A percentile compares a stretch with the other conserved stretches of the same genome.
These are phyloP conservation scores for Hypomesus transpacificus DNA, from an alignment of 2,113 vertebrate species.

Conservation along the genomic window DNA sequence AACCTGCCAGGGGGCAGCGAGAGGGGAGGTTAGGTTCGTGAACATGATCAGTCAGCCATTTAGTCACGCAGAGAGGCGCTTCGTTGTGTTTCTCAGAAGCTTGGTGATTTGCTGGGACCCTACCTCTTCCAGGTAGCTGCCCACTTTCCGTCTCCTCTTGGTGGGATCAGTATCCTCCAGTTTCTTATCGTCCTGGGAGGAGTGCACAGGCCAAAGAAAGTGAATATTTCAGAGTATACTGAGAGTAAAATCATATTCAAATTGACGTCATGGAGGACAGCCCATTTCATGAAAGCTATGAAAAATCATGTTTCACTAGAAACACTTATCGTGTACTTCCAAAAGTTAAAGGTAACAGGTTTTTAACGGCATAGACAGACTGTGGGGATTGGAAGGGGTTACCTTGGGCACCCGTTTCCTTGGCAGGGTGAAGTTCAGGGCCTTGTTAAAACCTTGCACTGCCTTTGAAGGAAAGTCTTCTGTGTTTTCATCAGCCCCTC, in stretches of 20 bases:
- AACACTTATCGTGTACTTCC: neutral
- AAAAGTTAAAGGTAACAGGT: neutral
- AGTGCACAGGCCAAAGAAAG: conserved; percentile 7
- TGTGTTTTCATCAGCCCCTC: conserved; percentile 76
- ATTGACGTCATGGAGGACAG: neutral
- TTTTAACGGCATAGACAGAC: neutral
- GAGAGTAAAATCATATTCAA: neutral
- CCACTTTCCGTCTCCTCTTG: conserved; percentile 84
- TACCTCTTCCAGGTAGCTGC: conserved; percentile 82
- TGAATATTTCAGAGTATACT: neutral
- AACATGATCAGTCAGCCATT: neutral
- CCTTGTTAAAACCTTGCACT: conserved; percentile 76
- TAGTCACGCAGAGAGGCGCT: neutral
- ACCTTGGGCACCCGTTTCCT: conserved; percentile 94
- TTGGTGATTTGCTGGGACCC: conserved; percentile 38
- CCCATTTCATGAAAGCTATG: neutral
- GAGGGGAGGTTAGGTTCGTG: neutral
- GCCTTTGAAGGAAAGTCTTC: conserved; percentile 72
- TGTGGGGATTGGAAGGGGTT: conserved; percentile 22
- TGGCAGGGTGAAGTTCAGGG: conserved; percentile 79
- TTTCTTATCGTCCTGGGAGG: conserved; percentile 80
- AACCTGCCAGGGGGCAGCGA: conserved; percentile 62
- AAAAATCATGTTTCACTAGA: neutral
- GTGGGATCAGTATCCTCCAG: conserved; percentile 75
- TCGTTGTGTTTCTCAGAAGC: neutral